Conservation (phyloP, 2,797 vertebrate species). For the Sebastes itinus region DNA sequence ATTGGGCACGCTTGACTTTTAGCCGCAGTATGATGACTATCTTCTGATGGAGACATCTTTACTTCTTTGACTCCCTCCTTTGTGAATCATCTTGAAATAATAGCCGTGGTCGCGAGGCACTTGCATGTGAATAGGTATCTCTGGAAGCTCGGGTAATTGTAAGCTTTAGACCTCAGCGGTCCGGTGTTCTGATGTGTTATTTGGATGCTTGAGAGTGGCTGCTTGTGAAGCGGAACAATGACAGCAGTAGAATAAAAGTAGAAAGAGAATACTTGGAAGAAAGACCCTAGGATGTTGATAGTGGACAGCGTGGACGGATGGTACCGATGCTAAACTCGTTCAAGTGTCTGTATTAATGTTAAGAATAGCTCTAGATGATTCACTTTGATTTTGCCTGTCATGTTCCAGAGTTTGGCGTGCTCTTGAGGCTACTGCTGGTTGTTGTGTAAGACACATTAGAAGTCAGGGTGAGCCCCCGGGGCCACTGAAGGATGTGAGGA, state of each 20-base stretch:
- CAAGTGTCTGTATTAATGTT: not conserved
- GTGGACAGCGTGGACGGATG: not conserved
- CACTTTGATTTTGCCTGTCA: conserved; percentile 19
- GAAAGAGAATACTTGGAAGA: not conserved
- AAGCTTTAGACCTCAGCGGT: conserved; percentile 14
- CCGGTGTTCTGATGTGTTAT: conserved; percentile 6
- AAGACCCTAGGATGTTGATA: not conserved
- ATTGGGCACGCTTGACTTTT: conserved; percentile 37
- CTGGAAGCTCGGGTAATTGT: conserved; percentile 32
- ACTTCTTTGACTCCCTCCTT: conserved; percentile 28
- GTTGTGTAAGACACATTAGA: conserved; percentile 42
- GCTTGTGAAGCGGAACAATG: not conserved
- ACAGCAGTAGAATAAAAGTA: conserved; percentile 6
- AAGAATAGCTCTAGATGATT: conserved; percentile 15
- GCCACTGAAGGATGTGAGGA: not conserved
- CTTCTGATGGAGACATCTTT: conserved; percentile 49
- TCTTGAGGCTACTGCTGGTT: conserved; percentile 6
- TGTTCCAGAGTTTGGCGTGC: conserved; percentile 1
- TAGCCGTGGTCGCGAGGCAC: conserved; percentile 46
- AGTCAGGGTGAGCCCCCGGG: not conserved
- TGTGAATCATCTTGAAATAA: conserved; percentile 56
- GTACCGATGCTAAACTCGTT: not conserved
- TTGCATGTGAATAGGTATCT: conserved; percentile 28
- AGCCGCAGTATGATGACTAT: conserved; percentile 1
- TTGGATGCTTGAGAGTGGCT: conserved; percentile 16